Evolutionary conservation across 2,888 invertebrate species (phyloP), one percentile per base, ranked within the genome.

Genomic region (Drosophila macrospina): DNA sequence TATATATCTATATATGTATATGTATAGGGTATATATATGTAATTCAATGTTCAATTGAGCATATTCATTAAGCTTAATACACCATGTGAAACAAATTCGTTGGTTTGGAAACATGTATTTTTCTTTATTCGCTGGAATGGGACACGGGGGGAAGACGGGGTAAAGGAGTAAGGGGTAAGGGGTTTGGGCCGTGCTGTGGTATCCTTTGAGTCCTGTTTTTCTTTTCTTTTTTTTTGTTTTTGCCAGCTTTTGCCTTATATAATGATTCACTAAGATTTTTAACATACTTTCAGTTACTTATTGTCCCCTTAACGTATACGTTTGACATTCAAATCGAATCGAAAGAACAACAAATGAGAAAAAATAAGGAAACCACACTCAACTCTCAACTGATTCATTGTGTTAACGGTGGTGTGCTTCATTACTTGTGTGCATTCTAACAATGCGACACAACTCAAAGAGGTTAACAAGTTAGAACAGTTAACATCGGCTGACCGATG

Each of bases 281-380:
- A 60, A 62, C 55, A 62, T 73, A 63, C 52, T 69, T 65, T 55
- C 36, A 76, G 65, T 69, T 86, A 76, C 71, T 89, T 89, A 89
- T 89, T 89, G 89, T 89, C 89, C 83, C 73, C 82, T 78, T 77
- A 88, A 88, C 85, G 80, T 89, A 83, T 80, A 85, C 75, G 44
- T 63, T 57, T 48, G 60, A 67, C 62, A 59, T 57, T 61, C 26
- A 51, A 54, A 54, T 32, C 41, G 34, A 56, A n/a, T n/a, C n/a
- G n/a, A n/a, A n/a, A n/a, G n/a, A n/a, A n/a, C n/a, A n/a, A n/a
- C n/a, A n/a, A n/a, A n/a, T n/a, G n/a, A n/a, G n/a, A 72, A 60
- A 5, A 69, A 68, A 24, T n/a, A 32, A 66, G 32, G 42, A 47
- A 37, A 52, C 42, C 32, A 56, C 61, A 36, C 34, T 39, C 11